Base-by-base conservation (phyloP, 2,113 vertebrate genomes). In the Cynoglossus semilaevis region DNA sequence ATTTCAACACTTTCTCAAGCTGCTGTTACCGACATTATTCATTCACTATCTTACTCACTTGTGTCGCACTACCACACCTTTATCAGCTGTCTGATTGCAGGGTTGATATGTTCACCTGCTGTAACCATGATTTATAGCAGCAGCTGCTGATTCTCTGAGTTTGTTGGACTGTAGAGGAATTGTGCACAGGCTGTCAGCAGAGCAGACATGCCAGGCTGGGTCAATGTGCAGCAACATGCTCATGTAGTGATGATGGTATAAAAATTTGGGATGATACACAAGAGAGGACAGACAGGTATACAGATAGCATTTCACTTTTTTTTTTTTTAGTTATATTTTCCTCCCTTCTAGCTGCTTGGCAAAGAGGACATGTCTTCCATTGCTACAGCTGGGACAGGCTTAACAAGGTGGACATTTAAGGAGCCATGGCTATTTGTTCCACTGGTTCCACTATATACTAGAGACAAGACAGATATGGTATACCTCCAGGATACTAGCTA, bases 331-430 rank as follows among this genome's bases (percentile, higher is more conserved):
- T 29, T 29, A 29, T 29, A 29, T 29, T 29, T 6, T 29, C 22
- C 22, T 37, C 54, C 14, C 35, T 43, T 42, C 12, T 57, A 7
- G 42, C 48, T 72, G 51, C 57, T 62, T 54, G 66, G 73, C 60
- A 82, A 81, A 87, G 84, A 43, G 74, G 79, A 71, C 83, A 84
- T 81, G 85, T 86, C 84, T 78, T 51, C 65, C 70, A 72, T 37
- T 81, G 71, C 71, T 73, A 61, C 69, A 74, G 68, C 50, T 41
- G 55, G 61, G 37, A 37, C 46, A 51, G 67, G 56, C 78, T 84
- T 49, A 36, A 78, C 77, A 76, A 67, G 79, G 51, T 58, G 51
- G 40, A 57, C 69, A 68, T 67, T 70, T 58, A 76, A 74, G 81
- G 51, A 71, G 58, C 72, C 41, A 42, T 65, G 61, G 74, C 68